These are phyloP conservation scores for Nasonia giraulti DNA, from an alignment of 1,140 invertebrate genomes.

Conservation along the genomic window DNA sequence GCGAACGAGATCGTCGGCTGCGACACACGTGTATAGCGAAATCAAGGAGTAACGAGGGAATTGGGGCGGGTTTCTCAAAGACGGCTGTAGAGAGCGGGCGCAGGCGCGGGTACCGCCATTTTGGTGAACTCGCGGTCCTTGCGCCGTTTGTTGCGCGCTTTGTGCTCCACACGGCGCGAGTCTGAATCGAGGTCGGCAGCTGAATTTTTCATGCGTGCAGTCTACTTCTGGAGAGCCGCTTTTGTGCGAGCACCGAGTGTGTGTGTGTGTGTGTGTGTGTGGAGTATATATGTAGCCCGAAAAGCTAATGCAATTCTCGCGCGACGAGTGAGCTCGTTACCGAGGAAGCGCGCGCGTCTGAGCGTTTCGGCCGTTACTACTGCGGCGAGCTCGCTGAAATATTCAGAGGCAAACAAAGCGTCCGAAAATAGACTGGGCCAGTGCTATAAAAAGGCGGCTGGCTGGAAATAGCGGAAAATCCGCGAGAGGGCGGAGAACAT, in stretches of 20 bases:
- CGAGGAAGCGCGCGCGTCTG: neutral
- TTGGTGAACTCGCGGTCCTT: conserved; percentile 66
- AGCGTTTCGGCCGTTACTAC: neutral
- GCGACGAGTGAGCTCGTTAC: neutral
- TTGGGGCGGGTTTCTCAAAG: conserved; percentile 39
- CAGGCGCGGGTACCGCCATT: conserved; percentile 64
- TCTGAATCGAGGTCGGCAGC: neutral
- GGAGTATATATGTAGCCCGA: neutral
- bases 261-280: no score
- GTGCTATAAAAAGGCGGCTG: neutral
- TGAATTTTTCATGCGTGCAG: conserved; percentile 10
- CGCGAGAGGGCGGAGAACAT: neutral
- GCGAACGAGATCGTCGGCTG: neutral
- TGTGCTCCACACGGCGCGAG: neutral
- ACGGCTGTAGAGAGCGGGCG: conserved; percentile 48
- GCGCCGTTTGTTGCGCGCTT: neutral
- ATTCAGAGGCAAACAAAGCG: conserved; percentile 36
- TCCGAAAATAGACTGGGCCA: conserved; percentile 23
- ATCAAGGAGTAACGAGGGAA: conserved; percentile 19
- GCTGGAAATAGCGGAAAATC: neutral
- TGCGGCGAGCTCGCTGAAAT: neutral
- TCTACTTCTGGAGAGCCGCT: no score
- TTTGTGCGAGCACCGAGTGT: no score
- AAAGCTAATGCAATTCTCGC: neutral
- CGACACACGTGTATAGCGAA: neutral